Evolutionary conservation across 2,888 invertebrate species (phyloP), one percentile per base, ranked within the genome.

Genomic region (Drosophila gaucha): DNA sequence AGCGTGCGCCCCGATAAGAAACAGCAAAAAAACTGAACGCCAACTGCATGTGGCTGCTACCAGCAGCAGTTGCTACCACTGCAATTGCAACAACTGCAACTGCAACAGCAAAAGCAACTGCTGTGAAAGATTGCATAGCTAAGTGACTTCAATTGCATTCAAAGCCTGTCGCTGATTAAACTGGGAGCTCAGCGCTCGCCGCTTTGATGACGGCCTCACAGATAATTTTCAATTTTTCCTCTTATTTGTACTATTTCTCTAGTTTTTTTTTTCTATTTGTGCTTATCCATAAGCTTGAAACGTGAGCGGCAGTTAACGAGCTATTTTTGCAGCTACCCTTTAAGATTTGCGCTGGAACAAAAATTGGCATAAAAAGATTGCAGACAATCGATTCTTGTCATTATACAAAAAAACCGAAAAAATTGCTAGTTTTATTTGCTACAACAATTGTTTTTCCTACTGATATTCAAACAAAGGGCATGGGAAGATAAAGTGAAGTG

Each of bases 71-170:
- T 28, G 49, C 38, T 6, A n/a, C 36, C 9, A 38, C 67, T 26
- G 26, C 33, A 26, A 18, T 49, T 24, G 54, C 39, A 24, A 22
- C 38, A n/a, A 16, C 35, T 20, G 22, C 33, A 51, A 47, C n/a
- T 22, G 30, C 58, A 50, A 35, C 36, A 20, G 36, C 47, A 55
- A 31, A 24, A 54, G 38, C 66, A 30, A 44, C 44, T 28, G 24
- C 57, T 31, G 86, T 76, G 78, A 88, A 88, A 86, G 84, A 82
- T 82, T 86, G 84, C 82, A 85, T 80, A 60, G 82, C 74, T 76
- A 88, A 82, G 84, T 82, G 86, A 80, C 80, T 82, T 83, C 77
- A 86, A 82, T 88, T 82, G 88, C 77, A 68, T 74, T 77, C 62
- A 64, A 55, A 68, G 88, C 36, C 72, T 72, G 80, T 86, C 80